Percentiles rank a stretch among this genome's conserved stretches.
These are phyloP conservation scores for rat (Rattus norvegicus) DNA, from an alignment of 2,113 vertebrate genomes.

Conservation along the genomic window DNA sequence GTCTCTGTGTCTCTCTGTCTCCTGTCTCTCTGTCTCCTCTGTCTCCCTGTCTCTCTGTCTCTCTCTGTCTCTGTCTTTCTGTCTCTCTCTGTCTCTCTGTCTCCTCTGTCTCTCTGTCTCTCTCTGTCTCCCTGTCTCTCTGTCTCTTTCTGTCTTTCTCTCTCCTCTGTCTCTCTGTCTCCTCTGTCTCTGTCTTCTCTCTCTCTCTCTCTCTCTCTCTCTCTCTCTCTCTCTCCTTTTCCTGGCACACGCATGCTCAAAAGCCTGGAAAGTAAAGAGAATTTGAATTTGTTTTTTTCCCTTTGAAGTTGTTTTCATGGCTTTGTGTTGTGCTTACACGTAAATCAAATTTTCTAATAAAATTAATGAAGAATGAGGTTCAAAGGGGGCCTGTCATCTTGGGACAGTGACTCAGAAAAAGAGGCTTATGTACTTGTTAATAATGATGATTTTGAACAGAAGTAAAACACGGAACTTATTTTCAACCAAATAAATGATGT, in stretches of 20 bases:
- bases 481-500: background rate
- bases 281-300: conserved; percentile 41
- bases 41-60: too few species aligned
- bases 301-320: conserved; percentile 5
- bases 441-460: conserved; percentile 30
- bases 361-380: conserved; percentile 1
- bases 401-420: conserved; percentile 7
- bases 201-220: background rate
- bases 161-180: too few species aligned
- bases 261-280: background rate
- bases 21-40: too few species aligned
- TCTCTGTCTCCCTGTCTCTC: too few species aligned
- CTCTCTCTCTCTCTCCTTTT: background rate
- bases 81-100: too few species aligned
- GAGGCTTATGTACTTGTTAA: conserved; percentile 19
- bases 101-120: too few species aligned
- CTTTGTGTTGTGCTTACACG: conserved; percentile 16
- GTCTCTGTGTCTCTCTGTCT: too few species aligned
- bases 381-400: background rate
- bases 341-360: conserved; percentile 53
- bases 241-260: background rate
- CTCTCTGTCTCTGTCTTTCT: too few species aligned
- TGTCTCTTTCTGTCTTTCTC: too few species aligned
- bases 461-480: background rate
- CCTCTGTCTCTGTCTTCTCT: too few species aligned